phyloP scores from a whole-genome alignment of 2,797 vertebrate genomes.

The Pogonophryne albipinna region DNA sequence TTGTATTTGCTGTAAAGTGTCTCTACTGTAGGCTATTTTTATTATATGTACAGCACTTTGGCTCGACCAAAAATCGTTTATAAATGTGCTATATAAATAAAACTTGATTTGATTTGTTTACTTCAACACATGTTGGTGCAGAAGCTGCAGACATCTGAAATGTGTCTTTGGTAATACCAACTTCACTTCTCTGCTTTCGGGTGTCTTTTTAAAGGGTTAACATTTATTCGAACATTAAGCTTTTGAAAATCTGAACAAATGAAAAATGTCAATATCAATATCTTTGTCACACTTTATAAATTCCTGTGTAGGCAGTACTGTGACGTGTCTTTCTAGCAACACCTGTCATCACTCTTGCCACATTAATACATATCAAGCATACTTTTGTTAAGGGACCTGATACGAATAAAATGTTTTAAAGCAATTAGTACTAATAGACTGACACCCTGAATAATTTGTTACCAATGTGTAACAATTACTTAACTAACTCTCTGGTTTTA shows the following conservation, averaged over 20 bases:
- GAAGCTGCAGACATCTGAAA: background rate
- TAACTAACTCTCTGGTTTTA: background rate
- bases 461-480: constrained; percentile 7
- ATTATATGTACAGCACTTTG: no score
- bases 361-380: constrained; percentile 24
- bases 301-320: constrained; percentile 40
- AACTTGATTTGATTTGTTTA: no score
- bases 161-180: no score
- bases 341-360: constrained; percentile 21
- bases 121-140: background rate
- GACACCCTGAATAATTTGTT: constrained; percentile 35
- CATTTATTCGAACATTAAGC: constrained; percentile 18
- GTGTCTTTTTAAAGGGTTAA: background rate
- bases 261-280: constrained; percentile 19
- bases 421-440: constrained; percentile 36
- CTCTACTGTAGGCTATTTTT: no score
- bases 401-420: constrained; percentile 27
- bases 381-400: constrained; percentile 5
- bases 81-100: no score
- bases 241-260: constrained; percentile 8
- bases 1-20: no score
- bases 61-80: no score
- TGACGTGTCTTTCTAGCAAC: constrained; percentile 42
- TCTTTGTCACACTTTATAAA: constrained; percentile 25
- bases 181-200: background rate